Conservation (phyloP, 2,888 invertebrate genomes). For the Sepiola atlantica region DNA sequence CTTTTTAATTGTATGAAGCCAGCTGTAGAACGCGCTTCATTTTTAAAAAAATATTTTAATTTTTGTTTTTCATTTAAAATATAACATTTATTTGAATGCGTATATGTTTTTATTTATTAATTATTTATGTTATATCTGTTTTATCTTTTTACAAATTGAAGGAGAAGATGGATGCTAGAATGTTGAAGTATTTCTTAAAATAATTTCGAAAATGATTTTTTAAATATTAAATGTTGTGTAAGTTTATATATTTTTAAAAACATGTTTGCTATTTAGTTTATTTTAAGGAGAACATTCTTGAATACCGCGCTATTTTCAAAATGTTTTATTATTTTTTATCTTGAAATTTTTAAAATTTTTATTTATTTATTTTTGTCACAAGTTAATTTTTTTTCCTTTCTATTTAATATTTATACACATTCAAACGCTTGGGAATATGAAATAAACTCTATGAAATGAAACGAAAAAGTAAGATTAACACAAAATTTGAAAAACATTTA, state of each 20-base stretch:
- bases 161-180: neutral
- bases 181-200: slow-evolving; percentile 32
- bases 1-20: neutral
- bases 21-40: neutral
- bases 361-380: neutral
- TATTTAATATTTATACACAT: slow-evolving; percentile 22
- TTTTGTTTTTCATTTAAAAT: slow-evolving; percentile 7
- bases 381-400: neutral
- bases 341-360: neutral
- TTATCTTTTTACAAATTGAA: neutral
- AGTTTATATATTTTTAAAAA: neutral
- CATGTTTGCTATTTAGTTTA: neutral
- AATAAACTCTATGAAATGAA: slow-evolving; percentile 14
- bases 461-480: neutral
- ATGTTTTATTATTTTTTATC: neutral
- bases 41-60: slow-evolving; percentile 32
- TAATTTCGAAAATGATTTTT: neutral
- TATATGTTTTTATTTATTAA: neutral
- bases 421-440: neutral
- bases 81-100: neutral
- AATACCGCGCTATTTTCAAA: slow-evolving; percentile 22
- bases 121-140: neutral
- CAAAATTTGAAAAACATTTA: neutral
- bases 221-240: slow-evolving; percentile 9
- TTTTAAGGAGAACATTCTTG: neutral